These are phyloP conservation scores for Drosophila kikkawai DNA, from an alignment of 1,140 invertebrate genomes.

Conservation along the genomic window DNA sequence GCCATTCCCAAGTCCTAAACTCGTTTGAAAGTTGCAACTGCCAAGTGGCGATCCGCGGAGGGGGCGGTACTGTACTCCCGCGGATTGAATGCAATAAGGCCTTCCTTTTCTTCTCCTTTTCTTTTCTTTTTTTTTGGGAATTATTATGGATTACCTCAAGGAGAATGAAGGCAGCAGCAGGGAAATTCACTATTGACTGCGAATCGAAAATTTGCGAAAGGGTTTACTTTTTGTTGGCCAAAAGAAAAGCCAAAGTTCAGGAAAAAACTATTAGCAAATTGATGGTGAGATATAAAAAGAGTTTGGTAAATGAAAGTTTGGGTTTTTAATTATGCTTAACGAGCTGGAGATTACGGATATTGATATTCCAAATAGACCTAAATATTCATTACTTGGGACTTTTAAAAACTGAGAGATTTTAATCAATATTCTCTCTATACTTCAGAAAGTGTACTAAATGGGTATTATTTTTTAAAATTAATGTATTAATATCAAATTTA, in stretches of 20 bases:
- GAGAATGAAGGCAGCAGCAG: slow-evolving; percentile 33
- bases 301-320: neutral
- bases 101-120: slow-evolving; percentile 9
- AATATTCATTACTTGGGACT: too few relatives aligned
- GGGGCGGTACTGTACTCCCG: slow-evolving; percentile 12
- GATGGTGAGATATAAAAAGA: neutral
- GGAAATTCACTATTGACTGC: slow-evolving; percentile 37
- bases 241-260: slow-evolving; percentile 24
- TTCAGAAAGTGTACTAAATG: too few relatives aligned
- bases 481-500: neutral
- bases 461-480: neutral
- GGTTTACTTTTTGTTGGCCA: neutral
- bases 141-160: slow-evolving; percentile 63
- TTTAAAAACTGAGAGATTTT: too few relatives aligned
- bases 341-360: neutral
- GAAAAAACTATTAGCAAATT: slow-evolving; percentile 8
- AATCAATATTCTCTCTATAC: too few relatives aligned
- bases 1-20: slow-evolving; percentile 58
- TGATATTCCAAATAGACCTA: too few relatives aligned
- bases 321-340: neutral
- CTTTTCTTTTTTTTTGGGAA: slow-evolving; percentile 51
- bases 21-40: slow-evolving; percentile 80
- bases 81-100: slow-evolving; percentile 39
- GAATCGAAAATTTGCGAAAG: slow-evolving; percentile 25
- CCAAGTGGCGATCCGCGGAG: slow-evolving; percentile 12